Conservation (phyloP, 2,797 vertebrate genomes). For the Rachycentron canadum region DNA sequence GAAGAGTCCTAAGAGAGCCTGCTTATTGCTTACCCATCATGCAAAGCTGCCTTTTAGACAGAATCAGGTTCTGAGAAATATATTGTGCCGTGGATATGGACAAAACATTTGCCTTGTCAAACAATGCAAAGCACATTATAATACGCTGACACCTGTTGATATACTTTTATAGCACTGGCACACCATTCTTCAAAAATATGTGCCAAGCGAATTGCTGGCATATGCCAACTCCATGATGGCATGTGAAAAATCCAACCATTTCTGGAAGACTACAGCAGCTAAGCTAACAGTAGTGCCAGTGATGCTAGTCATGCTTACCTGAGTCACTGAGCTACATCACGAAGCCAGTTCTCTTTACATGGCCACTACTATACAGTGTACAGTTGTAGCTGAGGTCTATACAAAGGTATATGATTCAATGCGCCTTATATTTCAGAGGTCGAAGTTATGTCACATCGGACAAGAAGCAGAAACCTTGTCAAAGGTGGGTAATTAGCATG, state of each 20-base stretch:
- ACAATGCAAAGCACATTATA: background rate
- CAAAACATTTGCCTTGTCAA: conserved; percentile 21
- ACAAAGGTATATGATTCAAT: background rate
- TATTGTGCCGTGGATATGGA: conserved; percentile 31
- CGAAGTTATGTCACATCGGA: background rate
- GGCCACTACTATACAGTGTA: background rate
- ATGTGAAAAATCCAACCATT: no score
- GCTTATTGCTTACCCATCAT: conserved; percentile 81
- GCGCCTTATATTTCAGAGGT: no score
- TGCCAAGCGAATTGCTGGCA: background rate
- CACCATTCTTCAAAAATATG: background rate
- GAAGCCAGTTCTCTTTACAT: background rate
- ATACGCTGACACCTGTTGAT: background rate
- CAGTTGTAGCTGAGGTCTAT: background rate
- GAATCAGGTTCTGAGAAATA: conserved; percentile 59
- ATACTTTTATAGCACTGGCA: background rate
- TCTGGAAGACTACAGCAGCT: background rate
- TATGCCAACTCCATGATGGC: background rate
- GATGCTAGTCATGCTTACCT: background rate
- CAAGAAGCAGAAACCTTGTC: background rate
- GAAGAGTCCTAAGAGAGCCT: conserved; percentile 70
- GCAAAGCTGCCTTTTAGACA: conserved; percentile 74
- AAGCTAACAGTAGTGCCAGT: background rate
- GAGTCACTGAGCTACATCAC: background rate
- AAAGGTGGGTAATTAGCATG: background rate